A percentile compares a stretch with the other conserved stretches of the same genome.
Evolutionary conservation across 2,113 vertebrate genomes (phyloP).

Genomic region (Fukomys damarensis): DNA sequence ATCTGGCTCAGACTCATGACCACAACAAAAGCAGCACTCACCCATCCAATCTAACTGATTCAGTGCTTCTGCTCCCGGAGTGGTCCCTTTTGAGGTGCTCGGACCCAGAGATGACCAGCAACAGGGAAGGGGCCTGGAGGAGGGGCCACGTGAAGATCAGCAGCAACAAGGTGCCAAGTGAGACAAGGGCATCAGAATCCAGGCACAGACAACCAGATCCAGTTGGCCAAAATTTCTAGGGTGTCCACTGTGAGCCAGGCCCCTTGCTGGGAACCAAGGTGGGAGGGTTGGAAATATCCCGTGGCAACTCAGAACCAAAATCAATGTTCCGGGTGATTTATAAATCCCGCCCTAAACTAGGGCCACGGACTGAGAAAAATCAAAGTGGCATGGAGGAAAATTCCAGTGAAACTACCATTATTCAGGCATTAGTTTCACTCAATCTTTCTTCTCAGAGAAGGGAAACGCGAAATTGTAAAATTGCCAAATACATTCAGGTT

Average conservation of each 20-base stretch:
- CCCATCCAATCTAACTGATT: neutral
- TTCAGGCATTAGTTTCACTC: slow-evolving; percentile 52
- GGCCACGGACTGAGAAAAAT: slow-evolving; percentile 43
- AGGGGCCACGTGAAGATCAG: neutral
- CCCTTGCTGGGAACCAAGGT: neutral
- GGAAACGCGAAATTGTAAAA: slow-evolving; percentile 41
- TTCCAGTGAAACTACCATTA: slow-evolving; percentile 61
- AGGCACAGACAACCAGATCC: too few species aligned
- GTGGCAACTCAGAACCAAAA: neutral
- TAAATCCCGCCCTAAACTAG: slow-evolving; percentile 52
- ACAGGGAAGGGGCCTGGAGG: neutral
- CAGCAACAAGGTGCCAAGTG: neutral
- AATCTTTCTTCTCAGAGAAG: slow-evolving; percentile 1
- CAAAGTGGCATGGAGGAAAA: slow-evolving; percentile 47
- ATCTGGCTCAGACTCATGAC: neutral
- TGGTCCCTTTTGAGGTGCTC: neutral
- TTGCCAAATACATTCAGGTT: neutral
- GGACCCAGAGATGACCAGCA: neutral
- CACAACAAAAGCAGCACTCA: neutral
- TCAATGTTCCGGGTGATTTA: neutral
- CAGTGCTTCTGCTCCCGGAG: neutral
- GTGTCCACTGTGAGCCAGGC: neutral
- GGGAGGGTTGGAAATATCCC: neutral
- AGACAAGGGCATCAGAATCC: neutral
- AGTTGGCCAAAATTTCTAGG: neutral